Evolutionary conservation across 2,797 vertebrate species (phyloP).

Genomic region (Sebastes paucispinis): DNA sequence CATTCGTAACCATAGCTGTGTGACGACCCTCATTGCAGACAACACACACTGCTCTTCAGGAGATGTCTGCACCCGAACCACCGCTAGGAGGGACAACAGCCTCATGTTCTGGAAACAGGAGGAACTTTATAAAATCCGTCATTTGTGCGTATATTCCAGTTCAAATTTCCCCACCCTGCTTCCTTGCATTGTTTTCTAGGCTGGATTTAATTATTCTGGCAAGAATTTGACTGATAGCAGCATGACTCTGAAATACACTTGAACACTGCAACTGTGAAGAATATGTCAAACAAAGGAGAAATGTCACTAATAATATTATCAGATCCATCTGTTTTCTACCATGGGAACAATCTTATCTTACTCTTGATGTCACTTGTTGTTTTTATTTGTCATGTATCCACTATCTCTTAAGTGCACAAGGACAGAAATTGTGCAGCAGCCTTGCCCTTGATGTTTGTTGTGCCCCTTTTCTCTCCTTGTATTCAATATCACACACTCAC

Average conservation of each 20-base stretch:
- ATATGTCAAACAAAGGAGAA: too few species aligned
- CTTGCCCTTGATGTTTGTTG: not conserved
- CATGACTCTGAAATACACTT: not conserved
- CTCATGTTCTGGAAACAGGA: conserved; percentile 51
- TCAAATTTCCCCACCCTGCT: not conserved
- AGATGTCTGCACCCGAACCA: conserved; percentile 72
- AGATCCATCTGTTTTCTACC: not conserved
- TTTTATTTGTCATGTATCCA: not conserved
- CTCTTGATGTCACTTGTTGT: not conserved
- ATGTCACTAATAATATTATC: not conserved
- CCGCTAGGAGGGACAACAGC: conserved; percentile 75
- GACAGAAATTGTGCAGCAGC: not conserved
- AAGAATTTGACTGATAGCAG: not conserved
- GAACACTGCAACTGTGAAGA: not conserved
- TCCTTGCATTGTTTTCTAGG: conserved; percentile 3
- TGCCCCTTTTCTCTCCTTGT: not conserved
- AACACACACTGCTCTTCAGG: conserved; percentile 70
- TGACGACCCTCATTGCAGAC: conserved; percentile 70
- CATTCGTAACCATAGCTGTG: conserved; percentile 85
- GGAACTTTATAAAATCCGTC: not conserved
- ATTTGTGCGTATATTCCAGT: not conserved
- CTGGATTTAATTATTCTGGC: not conserved
- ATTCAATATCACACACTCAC: not conserved
- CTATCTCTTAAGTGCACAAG: not conserved
- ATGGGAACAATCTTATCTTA: not conserved